Evolutionary conservation across 2,888 invertebrate genomes (phyloP).

Genomic region (Seira sanloemensis): DNA sequence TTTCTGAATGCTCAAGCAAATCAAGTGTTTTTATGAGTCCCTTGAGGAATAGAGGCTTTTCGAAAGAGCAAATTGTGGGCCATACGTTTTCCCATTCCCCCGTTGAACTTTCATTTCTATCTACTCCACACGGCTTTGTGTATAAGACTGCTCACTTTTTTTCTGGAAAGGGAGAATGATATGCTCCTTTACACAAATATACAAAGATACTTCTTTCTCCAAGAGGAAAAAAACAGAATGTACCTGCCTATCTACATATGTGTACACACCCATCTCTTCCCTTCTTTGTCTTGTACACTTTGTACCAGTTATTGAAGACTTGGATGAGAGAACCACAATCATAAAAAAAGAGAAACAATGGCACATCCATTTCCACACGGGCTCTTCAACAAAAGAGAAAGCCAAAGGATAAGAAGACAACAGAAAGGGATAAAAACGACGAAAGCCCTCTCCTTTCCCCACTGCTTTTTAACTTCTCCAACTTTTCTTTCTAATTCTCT

Average conservation of each 20-base stretch:
- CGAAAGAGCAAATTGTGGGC: constrained; percentile 73
- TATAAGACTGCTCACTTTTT: constrained; percentile 8
- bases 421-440: background rate
- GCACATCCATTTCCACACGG: constrained; percentile 68
- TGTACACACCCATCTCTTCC: background rate
- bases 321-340: background rate
- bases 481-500: constrained; percentile 5
- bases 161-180: constrained; percentile 27
- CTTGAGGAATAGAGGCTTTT: constrained; percentile 67
- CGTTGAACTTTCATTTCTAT: constrained; percentile 72
- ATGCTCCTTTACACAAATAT: constrained; percentile 27
- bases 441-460: background rate
- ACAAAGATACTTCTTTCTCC: too few species aligned
- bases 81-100: constrained; percentile 72
- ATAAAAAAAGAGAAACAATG: constrained; percentile 70
- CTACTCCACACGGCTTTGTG: constrained; percentile 6
- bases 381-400: constrained; percentile 18
- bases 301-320: background rate
- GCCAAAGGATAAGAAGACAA: background rate
- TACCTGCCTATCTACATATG: too few species aligned
- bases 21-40: constrained; percentile 74
- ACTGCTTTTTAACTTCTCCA: too few species aligned
- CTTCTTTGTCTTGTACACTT: background rate
- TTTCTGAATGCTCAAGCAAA: constrained; percentile 71
- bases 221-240: background rate